Evolutionary conservation across 2,888 invertebrate genomes (phyloP).

Genomic region (Toxonevra muliebris): DNA sequence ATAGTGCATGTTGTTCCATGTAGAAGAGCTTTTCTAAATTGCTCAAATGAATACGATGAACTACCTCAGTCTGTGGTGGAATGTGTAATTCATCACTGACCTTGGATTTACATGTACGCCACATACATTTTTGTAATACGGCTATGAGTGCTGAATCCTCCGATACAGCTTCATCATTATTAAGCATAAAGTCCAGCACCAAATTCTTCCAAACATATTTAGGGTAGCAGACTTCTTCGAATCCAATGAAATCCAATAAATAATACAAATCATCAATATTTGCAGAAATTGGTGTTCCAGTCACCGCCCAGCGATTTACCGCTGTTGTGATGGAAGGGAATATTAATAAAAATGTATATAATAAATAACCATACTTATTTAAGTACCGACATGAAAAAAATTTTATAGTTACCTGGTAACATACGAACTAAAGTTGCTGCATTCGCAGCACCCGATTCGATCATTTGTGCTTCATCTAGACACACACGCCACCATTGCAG

Average conservation of each 20-base stretch:
- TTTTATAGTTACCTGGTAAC: conserved; percentile 48
- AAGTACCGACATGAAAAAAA: background rate
- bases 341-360: background rate
- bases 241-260: conserved; percentile 63
- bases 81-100: conserved; percentile 75
- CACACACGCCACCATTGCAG: conserved; percentile 81
- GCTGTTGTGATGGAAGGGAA: conserved; percentile 54
- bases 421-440: conserved; percentile 66
- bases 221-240: conserved; percentile 52
- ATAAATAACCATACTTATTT: background rate
- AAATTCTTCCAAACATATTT: conserved; percentile 52
- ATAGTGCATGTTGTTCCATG: conserved; percentile 69
- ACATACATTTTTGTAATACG: conserved; percentile 62
- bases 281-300: conserved; percentile 77
- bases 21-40: conserved; percentile 80
- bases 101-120: conserved; percentile 76
- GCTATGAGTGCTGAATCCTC: conserved; percentile 42
- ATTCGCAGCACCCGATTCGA: conserved; percentile 70
- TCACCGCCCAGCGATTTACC: conserved; percentile 77
- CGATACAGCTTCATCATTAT: background rate
- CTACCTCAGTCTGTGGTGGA: conserved; percentile 70
- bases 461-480: conserved; percentile 84
- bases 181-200: conserved; percentile 47
- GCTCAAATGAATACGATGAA: conserved; percentile 73
- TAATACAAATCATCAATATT: conserved; percentile 67